Percentiles rank a stretch among this genome's conserved stretches.
These are phyloP conservation scores for Phaethon lepturus DNA, from an alignment of 2,113 vertebrate genomes.

Conservation along the genomic window DNA sequence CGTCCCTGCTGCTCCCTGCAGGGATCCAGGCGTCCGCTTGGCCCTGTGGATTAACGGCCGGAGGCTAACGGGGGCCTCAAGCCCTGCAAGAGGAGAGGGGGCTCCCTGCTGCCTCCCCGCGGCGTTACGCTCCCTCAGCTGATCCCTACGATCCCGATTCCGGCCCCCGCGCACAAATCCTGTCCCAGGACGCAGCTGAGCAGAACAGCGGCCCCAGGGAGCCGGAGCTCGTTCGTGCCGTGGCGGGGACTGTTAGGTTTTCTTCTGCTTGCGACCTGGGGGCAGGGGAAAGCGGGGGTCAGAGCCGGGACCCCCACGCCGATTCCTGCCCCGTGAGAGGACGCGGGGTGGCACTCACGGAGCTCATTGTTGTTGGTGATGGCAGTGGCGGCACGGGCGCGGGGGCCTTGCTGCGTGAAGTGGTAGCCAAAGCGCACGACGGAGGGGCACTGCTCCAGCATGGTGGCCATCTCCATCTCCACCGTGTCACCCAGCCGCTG, in stretches of 20 bases:
- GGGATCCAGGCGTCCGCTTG: background rate
- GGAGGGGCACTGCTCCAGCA: slow-evolving; percentile 91
- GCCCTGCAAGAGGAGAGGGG: background rate
- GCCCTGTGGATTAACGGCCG: fast-evolving
- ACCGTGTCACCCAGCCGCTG: slow-evolving; percentile 90
- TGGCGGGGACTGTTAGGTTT: background rate
- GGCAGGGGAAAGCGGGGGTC: no score
- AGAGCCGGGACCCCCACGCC: fast-evolving
- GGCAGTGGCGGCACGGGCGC: slow-evolving; percentile 88
- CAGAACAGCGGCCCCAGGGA: fast-evolving
- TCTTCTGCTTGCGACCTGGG: slow-evolving; percentile 79
- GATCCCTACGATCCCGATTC: background rate
- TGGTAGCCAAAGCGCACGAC: slow-evolving; percentile 92
- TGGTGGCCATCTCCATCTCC: slow-evolving; percentile 95
- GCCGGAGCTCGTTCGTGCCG: fast-evolving
- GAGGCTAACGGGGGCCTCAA: background rate
- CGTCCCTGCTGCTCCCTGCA: background rate
- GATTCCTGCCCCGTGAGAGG: fast-evolving
- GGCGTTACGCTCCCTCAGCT: background rate
- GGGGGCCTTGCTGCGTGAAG: slow-evolving; percentile 94
- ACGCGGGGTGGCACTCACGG: slow-evolving; percentile 74
- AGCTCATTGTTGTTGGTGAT: slow-evolving; percentile 93
- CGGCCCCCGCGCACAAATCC: fast-evolving
- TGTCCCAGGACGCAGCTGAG: fast-evolving
- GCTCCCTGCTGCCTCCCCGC: background rate